Evolutionary conservation across 1,140 invertebrate species (phyloP).

Genomic region (Macrobrachium nipponense): DNA sequence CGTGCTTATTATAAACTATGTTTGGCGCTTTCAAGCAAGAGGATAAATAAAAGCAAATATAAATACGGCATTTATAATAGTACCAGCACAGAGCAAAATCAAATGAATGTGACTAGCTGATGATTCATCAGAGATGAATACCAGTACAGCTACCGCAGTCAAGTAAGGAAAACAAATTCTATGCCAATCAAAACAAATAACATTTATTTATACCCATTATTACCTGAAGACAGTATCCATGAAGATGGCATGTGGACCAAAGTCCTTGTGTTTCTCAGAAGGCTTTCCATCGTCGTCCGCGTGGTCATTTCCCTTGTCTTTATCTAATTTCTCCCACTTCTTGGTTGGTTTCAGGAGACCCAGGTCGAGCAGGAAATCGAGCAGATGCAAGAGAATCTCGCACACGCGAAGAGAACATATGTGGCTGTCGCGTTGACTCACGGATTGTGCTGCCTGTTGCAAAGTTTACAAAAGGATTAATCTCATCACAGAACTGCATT

Average conservation of each 20-base stretch:
- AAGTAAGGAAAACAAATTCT: neutral
- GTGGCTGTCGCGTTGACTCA: conserved; percentile 81
- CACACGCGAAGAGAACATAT: conserved; percentile 87
- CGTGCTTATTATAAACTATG: too few relatives aligned
- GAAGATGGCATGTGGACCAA: conserved; percentile 68
- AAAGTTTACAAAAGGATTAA: conserved; percentile 16
- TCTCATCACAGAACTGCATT: too few relatives aligned
- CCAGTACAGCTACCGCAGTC: too few relatives aligned
- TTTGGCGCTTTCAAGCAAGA: too few relatives aligned
- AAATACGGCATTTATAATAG: too few relatives aligned
- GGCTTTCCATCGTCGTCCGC: conserved; percentile 30
- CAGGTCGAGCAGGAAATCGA: conserved; percentile 89
- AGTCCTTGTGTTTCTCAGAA: conserved; percentile 37
- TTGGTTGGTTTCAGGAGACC: conserved; percentile 74
- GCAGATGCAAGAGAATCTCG: conserved; percentile 89
- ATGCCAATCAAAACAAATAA: neutral
- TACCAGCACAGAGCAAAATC: too few relatives aligned
- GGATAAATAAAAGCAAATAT: too few relatives aligned
- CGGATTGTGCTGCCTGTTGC: conserved; percentile 84
- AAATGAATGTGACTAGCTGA: too few relatives aligned
- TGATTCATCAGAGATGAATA: too few relatives aligned
- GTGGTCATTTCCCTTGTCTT: conserved; percentile 35
- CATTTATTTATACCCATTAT: neutral
- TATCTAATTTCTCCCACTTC: conserved; percentile 49
- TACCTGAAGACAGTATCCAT: conserved; percentile 72